Percentiles rank a stretch among this genome's conserved stretches.
These are phyloP conservation scores for Caiman crocodilus DNA, from an alignment of 2,797 vertebrate species.

Conservation along the genomic window DNA sequence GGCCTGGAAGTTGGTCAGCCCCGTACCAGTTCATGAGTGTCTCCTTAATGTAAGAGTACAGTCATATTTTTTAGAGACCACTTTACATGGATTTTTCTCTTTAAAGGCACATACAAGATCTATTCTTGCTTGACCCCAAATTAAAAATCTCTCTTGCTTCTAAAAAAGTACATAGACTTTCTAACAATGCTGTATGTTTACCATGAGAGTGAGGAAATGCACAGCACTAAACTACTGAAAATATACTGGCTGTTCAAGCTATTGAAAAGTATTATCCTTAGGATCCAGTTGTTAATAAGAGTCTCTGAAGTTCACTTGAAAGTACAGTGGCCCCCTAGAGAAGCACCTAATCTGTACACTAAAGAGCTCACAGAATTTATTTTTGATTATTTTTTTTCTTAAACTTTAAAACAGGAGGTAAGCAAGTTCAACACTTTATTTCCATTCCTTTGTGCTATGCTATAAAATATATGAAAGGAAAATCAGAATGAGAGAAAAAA, in stretches of 20 bases:
- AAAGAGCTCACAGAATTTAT: not conserved
- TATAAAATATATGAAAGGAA: not conserved
- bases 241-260: not conserved
- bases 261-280: slow-evolving; percentile 33
- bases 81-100: not conserved
- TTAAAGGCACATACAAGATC: not conserved
- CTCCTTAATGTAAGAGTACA: not conserved
- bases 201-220: not conserved
- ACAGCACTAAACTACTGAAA: not conserved
- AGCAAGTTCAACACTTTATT: not conserved
- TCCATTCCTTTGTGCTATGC: too few relatives aligned
- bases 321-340: not conserved
- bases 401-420: slow-evolving; percentile 34
- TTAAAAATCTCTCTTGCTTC: not conserved
- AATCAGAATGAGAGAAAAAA: not conserved
- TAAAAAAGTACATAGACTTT: not conserved
- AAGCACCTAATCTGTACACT: slow-evolving; percentile 17
- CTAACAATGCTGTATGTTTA: not conserved
- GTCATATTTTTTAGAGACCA: not conserved
- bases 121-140: not conserved
- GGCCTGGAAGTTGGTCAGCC: too few relatives aligned
- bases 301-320: slow-evolving; percentile 46
- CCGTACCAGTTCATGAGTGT: not conserved
- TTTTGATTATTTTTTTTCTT: slow-evolving; percentile 7
- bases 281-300: slow-evolving; percentile 10